Percentiles rank a stretch among this genome's conserved stretches.
Conservation (phyloP, 2,888 invertebrate species). For the Agriopis leucophaearia region DNA sequence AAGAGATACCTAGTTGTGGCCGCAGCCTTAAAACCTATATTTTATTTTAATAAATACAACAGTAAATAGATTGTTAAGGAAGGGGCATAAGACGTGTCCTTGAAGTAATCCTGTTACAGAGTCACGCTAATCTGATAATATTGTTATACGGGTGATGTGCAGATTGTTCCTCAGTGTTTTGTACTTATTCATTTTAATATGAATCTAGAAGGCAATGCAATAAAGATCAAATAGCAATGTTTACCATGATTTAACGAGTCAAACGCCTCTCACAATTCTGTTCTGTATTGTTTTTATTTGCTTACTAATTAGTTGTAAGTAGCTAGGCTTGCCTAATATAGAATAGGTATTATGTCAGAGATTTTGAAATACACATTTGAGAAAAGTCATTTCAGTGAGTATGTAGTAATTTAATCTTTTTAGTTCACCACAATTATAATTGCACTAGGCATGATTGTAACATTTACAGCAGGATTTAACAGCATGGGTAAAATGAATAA, state of each 20-base stretch:
- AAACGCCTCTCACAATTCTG: conserved; percentile 33
- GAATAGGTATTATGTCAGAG: conserved; percentile 8
- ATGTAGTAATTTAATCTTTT: neutral
- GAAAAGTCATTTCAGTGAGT: neutral
- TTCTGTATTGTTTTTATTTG: conserved; percentile 24
- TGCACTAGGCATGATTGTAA: neutral
- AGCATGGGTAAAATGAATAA: conserved; percentile 1
- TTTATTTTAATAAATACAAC: neutral
- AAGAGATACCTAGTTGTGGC: too few species aligned
- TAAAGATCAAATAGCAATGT: conserved; percentile 28
- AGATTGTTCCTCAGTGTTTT: conserved; percentile 18
- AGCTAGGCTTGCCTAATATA: conserved; percentile 16
- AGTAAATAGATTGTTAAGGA: conserved; percentile 13
- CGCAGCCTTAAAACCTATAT: too few species aligned
- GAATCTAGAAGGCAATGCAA: conserved; percentile 4
- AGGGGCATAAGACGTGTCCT: conserved; percentile 30
- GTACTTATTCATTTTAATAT: neutral
- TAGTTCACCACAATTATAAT: neutral
- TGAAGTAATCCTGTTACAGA: conserved; percentile 31
- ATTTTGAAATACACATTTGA: neutral
- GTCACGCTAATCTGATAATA: conserved; percentile 40
- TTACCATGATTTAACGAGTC: conserved; percentile 6
- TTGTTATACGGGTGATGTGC: conserved; percentile 25
- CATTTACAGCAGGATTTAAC: neutral
- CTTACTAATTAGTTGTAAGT: conserved; percentile 22